Conservation (phyloP, 2,888 invertebrate genomes). For the Ormyrus thymus region DNA sequence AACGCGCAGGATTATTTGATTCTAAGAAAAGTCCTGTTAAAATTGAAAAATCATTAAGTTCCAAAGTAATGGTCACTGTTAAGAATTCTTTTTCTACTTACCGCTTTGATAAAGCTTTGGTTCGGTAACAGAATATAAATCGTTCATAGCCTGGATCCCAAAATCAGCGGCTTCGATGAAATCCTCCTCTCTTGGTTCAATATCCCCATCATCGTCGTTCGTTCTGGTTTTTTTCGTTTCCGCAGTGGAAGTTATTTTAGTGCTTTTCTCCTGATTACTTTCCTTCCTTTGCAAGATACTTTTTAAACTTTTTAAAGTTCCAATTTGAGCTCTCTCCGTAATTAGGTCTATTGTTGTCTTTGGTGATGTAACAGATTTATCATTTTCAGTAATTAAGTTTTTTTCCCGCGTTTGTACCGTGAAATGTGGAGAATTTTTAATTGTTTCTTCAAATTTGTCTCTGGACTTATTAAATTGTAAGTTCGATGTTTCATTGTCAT, state of each 20-base stretch:
- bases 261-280: too few species aligned
- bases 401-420: too few species aligned
- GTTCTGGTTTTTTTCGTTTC: constrained; percentile 17
- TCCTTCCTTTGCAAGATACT: too few species aligned
- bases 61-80: too few species aligned
- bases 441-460: too few species aligned
- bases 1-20: constrained; percentile 81
- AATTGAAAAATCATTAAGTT: constrained; percentile 22
- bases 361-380: too few species aligned
- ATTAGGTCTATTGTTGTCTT: too few species aligned
- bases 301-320: too few species aligned
- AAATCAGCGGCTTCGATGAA: constrained; percentile 82
- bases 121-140: constrained; percentile 79
- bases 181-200: constrained; percentile 71
- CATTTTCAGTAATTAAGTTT: too few species aligned
- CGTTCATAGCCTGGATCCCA: constrained; percentile 82
- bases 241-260: background rate
- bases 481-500: background rate
- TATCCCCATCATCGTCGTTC: background rate
- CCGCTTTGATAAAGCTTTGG: constrained; percentile 80
- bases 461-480: too few species aligned
- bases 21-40: constrained; percentile 80
- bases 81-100: constrained; percentile 62
- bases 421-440: too few species aligned
- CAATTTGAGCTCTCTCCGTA: too few species aligned